A percentile compares a stretch with the other conserved stretches of the same genome.
phyloP scores from a whole-genome alignment of 2,797 vertebrate species.

The Ambastaia sidthimunki region DNA sequence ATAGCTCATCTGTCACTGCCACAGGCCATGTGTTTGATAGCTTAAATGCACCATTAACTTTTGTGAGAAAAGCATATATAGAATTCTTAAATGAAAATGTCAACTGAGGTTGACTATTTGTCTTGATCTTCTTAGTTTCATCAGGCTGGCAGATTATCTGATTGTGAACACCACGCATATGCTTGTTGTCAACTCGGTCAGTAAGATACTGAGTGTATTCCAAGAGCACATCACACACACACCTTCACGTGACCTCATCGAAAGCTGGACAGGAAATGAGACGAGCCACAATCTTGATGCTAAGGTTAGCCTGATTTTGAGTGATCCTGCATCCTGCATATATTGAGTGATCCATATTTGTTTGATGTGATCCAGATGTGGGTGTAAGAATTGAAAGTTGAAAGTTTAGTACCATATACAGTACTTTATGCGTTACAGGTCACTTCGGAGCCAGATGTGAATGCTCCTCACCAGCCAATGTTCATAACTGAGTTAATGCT shows the following conservation, averaged over 20 bases:
- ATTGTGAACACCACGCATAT: slow-evolving; percentile 82
- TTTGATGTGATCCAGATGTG: background rate
- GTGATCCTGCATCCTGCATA: background rate
- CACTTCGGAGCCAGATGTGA: slow-evolving; percentile 62
- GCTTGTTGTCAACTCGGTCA: slow-evolving; percentile 78
- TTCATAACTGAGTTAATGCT: slow-evolving; percentile 83
- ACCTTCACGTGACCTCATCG: slow-evolving; percentile 73
- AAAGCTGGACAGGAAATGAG: slow-evolving; percentile 72
- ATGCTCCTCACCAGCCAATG: slow-evolving; percentile 71
- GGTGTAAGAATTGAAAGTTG: background rate
- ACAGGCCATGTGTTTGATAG: no score
- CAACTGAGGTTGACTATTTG: slow-evolving; percentile 10
- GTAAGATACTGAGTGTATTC: slow-evolving; percentile 74
- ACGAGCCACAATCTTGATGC: slow-evolving; percentile 54
- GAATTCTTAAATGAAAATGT: no score
- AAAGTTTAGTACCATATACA: background rate
- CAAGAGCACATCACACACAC: slow-evolving; percentile 75
- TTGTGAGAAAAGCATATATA: no score
- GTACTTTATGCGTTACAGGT: slow-evolving; percentile 50
- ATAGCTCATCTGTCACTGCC: no score
- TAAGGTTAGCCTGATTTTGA: slow-evolving; percentile 66
- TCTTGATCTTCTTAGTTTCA: slow-evolving; percentile 77
- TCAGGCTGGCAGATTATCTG: slow-evolving; percentile 85
- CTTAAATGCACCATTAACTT: no score
- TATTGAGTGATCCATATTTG: background rate